Evolutionary conservation across 2,888 invertebrate species (phyloP).

Genomic region (Monopis laevigella): DNA sequence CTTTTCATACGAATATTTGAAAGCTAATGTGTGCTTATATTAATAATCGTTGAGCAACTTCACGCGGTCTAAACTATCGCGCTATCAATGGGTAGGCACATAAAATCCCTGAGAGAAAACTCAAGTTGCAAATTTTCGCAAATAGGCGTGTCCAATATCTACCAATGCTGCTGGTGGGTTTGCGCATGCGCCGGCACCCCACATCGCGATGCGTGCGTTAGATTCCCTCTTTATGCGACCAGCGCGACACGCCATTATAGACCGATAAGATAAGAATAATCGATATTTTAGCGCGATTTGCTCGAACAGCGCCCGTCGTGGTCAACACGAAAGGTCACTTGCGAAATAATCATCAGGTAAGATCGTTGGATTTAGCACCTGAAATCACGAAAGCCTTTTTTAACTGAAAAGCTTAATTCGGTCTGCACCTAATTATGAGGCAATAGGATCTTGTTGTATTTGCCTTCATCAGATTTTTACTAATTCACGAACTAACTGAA

Average conservation of each 20-base stretch:
- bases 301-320: constrained; percentile 25
- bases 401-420: too few relatives aligned
- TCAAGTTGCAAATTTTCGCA: constrained; percentile 10
- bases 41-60: too few relatives aligned
- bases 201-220: constrained; percentile 35
- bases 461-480: too few relatives aligned
- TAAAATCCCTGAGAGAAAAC: neutral
- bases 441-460: too few relatives aligned
- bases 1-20: too few relatives aligned
- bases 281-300: constrained; percentile 58
- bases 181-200: constrained; percentile 9
- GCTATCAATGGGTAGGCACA: too few relatives aligned
- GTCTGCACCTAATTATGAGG: too few relatives aligned
- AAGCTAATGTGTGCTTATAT: too few relatives aligned
- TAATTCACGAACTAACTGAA: too few relatives aligned
- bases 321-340: constrained; percentile 59
- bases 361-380: too few relatives aligned
- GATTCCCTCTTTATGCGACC: constrained; percentile 38
- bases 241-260: constrained; percentile 47
- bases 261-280: constrained; percentile 34
- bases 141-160: constrained; percentile 45
- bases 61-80: too few relatives aligned
- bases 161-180: constrained; percentile 37
- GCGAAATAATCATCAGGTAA: constrained; percentile 39
- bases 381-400: too few relatives aligned